Evolutionary conservation across 1,140 invertebrate genomes (phyloP).

Genomic region (Hirudo medicinalis): DNA sequence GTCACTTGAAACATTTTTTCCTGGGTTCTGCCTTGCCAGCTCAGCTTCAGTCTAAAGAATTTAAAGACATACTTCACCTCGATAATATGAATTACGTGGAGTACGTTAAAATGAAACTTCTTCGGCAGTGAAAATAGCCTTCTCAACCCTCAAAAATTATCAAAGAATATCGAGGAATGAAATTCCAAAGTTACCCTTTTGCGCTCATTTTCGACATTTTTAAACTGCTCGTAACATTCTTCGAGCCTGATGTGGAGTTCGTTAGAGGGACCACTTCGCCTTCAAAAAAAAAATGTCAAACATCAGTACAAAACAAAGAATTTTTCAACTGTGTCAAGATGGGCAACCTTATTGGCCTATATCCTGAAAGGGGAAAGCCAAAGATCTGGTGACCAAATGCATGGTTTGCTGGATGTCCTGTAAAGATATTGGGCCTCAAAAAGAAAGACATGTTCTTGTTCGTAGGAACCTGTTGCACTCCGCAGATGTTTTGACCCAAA

Average conservation of each 20-base stretch:
- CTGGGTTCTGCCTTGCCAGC: constrained; percentile 62
- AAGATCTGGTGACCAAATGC: no score
- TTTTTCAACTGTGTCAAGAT: no score
- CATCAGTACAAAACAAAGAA: no score
- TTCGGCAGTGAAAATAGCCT: background rate
- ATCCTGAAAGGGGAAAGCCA: no score
- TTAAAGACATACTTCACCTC: background rate
- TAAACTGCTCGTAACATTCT: constrained; percentile 68
- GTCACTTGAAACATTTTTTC: constrained; percentile 63
- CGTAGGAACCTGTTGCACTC: no score
- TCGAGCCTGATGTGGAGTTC: constrained; percentile 60
- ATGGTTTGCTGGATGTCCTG: no score
- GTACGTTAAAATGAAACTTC: background rate
- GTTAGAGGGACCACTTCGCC: constrained; percentile 49
- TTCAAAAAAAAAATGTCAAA: constrained; percentile 19
- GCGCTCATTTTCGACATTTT: constrained; percentile 63
- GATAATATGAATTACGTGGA: background rate
- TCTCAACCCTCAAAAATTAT: background rate
- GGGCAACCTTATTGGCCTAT: no score
- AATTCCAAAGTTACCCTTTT: constrained; percentile 50
- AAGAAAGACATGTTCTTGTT: no score
- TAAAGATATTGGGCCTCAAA: no score
- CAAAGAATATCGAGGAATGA: background rate
- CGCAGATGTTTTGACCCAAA: no score
- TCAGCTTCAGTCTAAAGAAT: constrained; percentile 57